phyloP scores from a whole-genome alignment of 2,797 vertebrate genomes.

The Heteromormyrus szaboi region DNA sequence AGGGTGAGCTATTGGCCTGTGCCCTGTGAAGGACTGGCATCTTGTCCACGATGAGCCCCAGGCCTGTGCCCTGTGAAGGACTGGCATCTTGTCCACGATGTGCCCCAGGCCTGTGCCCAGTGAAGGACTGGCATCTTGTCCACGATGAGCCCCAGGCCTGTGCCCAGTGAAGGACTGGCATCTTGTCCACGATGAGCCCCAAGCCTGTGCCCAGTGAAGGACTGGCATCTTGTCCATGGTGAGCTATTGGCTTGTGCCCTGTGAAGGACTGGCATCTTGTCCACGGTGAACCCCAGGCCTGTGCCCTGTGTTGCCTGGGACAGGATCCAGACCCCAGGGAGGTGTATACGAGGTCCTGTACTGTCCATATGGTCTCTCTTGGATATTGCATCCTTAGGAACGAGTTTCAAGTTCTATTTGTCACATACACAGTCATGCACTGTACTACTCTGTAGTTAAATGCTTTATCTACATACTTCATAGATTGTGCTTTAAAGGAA shows the following conservation, averaged over 20 bases:
- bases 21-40: background rate
- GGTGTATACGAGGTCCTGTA: background rate
- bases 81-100: background rate
- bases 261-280: background rate
- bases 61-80: background rate
- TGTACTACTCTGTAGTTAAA: background rate
- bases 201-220: too few species aligned
- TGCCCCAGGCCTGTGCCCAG: background rate
- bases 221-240: background rate
- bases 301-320: background rate
- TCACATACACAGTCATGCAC: background rate
- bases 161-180: background rate
- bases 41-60: too few species aligned
- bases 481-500: background rate
- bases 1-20: background rate
- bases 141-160: background rate
- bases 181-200: background rate
- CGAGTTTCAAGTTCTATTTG: background rate
- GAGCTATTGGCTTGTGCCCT: background rate
- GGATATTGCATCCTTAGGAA: background rate
- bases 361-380: background rate
- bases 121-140: background rate
- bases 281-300: background rate
- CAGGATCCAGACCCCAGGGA: background rate
- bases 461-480: background rate